Base-by-base conservation (phyloP, 37 sponge, comb jelly and placozoan species). In the Dysidea cf. avara region DNA sequence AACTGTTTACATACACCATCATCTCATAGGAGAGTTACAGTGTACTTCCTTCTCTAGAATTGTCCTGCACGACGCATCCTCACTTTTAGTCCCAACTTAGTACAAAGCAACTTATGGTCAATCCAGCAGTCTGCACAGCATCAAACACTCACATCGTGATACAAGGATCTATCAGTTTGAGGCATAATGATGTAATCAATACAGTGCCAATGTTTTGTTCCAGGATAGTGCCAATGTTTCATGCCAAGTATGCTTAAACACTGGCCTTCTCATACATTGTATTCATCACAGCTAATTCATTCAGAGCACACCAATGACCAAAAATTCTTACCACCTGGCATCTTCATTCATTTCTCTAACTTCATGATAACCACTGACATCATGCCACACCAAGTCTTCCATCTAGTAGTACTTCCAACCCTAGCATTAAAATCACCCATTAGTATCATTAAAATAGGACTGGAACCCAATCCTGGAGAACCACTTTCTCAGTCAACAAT, bases 281-380 rank as follows among this genome's bases (percentile, higher is more conserved):
- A 46, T 78, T 78, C 79, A 67, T 78, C 57, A 67, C 69, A 26
- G 61, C 39, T 11, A 78, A 25, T 36, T 43, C 69, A 78, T 78
- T 67, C 69, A 53, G 30, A 39, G 77, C 77, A 76, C 77, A 76
- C 20, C 24, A 66, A 20, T 20, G n/a, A n/a, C n/a, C n/a, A n/a
- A n/a, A n/a, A n/a, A n/a, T n/a, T n/a, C n/a, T n/a, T n/a, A n/a
- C n/a, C n/a, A n/a, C n/a, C n/a, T n/a, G n/a, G n/a, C n/a, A n/a
- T n/a, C n/a, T n/a, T n/a, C n/a, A 76, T 76, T 76, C n/a, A 76
- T 18, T 13, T 53, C n/a, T 22, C 61, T 68, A 22, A 77, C 7
- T 38, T 68, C 77, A 65, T 77, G 57, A 13, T 18, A 36, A 32
- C 79, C 79, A 37, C 22, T 26, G 39, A 78, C 53, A 66, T 2